Evolutionary conservation across 2,888 invertebrate species (phyloP), one percentile per base, ranked within the genome.

Genomic region (Chorisops tibialis): DNA sequence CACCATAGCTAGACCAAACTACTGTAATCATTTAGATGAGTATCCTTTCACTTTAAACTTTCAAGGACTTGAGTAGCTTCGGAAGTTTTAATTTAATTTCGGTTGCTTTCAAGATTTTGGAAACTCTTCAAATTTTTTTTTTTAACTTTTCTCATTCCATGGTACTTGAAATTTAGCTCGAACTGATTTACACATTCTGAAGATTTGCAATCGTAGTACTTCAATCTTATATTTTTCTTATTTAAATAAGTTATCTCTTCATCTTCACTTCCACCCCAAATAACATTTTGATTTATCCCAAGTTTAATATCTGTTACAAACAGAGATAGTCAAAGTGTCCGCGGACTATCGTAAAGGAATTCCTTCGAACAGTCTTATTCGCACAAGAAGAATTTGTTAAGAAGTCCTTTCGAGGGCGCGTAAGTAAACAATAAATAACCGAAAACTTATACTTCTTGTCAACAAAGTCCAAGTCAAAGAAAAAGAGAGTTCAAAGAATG

Each of bases 401-500:
- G 22, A 48, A 22, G n/a, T 22, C 22, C 22, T 48, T 48, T n/a
- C 19, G 22, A n/a, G 22, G 48, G n/a, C n/a, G n/a, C n/a, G 22
- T 22, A 48, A 48, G 48, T 48, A 48, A 48, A 48, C 48, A 48
- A 41, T n/a, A 19, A 48, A 22, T 22, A 48, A 48, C 16, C 22
- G n/a, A 43, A 45, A 43, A 24, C 30, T 56, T 56, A 56, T 56
- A 43, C 43, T 19, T 45, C 45, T 56, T 56, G 56, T 56, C 56
- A 56, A 56, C 56, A 43, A 19, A 43, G 16, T 30, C 56, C 22
- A 41, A 18, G 37, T 38, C 38, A 30, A 50, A 6, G 14, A 18
- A 4, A 12, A 39, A n/a, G 35, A 43, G 43, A 56, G 56, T 73
- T 70, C 70, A 72, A 71, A 70, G 73, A 71, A 73, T 72, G 68